These are phyloP conservation scores for Celastrina argiolus DNA, from an alignment of 2,888 invertebrate genomes.

Conservation along the genomic window DNA sequence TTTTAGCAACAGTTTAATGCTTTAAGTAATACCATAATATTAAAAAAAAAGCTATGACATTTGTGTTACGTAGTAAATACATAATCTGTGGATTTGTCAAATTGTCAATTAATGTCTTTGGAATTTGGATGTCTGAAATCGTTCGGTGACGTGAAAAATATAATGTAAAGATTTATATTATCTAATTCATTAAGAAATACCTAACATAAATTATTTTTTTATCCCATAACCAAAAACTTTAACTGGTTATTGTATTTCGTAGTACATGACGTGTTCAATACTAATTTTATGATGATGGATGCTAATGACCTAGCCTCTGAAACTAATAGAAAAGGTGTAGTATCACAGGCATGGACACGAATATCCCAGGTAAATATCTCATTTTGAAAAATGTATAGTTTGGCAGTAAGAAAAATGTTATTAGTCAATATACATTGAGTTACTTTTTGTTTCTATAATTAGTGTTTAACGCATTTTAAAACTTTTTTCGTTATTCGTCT, in stretches of 20 bases:
- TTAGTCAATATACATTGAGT: neutral
- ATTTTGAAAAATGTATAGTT: slow-evolving; percentile 12
- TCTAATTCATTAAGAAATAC: neutral
- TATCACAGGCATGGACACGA: slow-evolving; percentile 82
- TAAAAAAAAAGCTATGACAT: neutral
- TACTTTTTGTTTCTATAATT: no score
- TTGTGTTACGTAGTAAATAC: no score
- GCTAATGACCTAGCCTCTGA: slow-evolving; percentile 82
- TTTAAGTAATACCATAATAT: no score
- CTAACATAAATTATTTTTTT: neutral
- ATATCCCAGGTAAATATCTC: slow-evolving; percentile 79
- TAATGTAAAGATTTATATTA: neutral
- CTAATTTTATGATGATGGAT: slow-evolving; percentile 76
- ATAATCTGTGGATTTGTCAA: slow-evolving; percentile 1
- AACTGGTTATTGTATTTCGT: slow-evolving; percentile 5
- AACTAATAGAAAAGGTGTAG: slow-evolving; percentile 77
- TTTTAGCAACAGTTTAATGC: no score
- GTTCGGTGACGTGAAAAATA: slow-evolving; percentile 14
- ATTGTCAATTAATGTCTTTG: neutral
- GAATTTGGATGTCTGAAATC: neutral
- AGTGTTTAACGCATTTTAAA: neutral
- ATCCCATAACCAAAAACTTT: neutral
- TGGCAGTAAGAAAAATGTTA: neutral
- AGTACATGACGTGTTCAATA: slow-evolving; percentile 10
- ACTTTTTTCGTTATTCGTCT: no score